Evolutionary conservation across 2,797 vertebrate species (phyloP).

Genomic region (Furcifer pardalis): DNA sequence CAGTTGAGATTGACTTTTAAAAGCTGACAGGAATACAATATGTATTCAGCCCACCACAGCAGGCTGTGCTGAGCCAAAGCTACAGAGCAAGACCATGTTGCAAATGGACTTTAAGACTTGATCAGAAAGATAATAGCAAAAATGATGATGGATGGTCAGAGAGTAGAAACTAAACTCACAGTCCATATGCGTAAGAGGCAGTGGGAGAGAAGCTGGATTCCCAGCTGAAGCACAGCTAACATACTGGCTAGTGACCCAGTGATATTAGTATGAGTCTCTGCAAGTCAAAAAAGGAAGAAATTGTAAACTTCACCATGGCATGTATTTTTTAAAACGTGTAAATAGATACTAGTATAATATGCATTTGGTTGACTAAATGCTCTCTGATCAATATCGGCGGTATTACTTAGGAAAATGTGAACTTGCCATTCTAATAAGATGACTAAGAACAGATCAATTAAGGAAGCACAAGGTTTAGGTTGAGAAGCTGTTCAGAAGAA

Average conservation of each 20-base stretch:
- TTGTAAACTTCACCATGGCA: background rate
- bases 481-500: constrained; percentile 49
- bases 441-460: constrained; percentile 36
- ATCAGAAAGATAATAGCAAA: background rate
- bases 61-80: background rate
- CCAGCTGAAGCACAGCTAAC: background rate
- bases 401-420: constrained; percentile 5
- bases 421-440: constrained; percentile 38
- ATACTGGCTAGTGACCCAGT: too few relatives aligned
- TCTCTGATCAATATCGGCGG: background rate
- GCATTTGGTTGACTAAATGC: background rate
- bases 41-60: background rate
- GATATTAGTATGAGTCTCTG: background rate
- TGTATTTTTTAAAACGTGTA: background rate
- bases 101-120: background rate
- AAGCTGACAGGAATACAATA: background rate
- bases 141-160: background rate
- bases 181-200: too few relatives aligned
- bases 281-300: background rate
- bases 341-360: background rate
- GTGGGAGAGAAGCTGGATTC: too few relatives aligned
- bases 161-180: background rate
- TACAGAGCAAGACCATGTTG: background rate
- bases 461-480: constrained; percentile 50
- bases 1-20: background rate